Percentiles rank a stretch among this genome's conserved stretches.
Evolutionary conservation across 2,113 vertebrate species (phyloP).

Genomic region (Vombatus ursinus): DNA sequence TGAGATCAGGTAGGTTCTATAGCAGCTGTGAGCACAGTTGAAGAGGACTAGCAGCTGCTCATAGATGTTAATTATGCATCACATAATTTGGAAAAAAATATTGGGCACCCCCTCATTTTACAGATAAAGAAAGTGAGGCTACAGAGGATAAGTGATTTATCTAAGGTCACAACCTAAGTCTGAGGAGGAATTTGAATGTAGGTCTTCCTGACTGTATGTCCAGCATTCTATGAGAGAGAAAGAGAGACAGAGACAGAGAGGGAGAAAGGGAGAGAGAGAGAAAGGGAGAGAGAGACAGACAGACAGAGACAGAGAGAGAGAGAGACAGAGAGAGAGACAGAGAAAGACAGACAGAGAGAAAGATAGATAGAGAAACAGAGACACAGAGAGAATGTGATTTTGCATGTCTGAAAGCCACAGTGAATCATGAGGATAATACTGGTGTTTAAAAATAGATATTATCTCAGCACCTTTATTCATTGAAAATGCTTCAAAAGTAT

Average conservation of each 20-base stretch:
- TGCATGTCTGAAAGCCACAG: not conserved
- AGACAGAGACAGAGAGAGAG: too few species aligned
- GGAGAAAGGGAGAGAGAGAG: too few species aligned
- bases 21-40: not conserved
- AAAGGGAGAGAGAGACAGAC: too few species aligned
- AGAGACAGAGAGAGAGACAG: too few species aligned
- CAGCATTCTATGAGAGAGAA: too few species aligned
- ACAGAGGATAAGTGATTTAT: not conserved
- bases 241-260: too few species aligned
- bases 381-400: not conserved
- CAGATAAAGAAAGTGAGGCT: too few species aligned
- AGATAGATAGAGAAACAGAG: too few species aligned
- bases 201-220: too few species aligned
- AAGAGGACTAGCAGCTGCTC: not conserved
- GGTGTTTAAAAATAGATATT: not conserved
- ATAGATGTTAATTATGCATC: not conserved
- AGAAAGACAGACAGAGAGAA: too few species aligned
- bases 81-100: not conserved
- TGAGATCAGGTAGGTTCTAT: not conserved
- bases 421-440: not conserved
- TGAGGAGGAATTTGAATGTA: not conserved
- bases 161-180: not conserved
- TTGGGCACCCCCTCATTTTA: too few species aligned
- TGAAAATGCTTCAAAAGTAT: not conserved
- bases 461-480: not conserved